Conservation (phyloP, 2,888 invertebrate genomes). For the Camponotus fellah region DNA sequence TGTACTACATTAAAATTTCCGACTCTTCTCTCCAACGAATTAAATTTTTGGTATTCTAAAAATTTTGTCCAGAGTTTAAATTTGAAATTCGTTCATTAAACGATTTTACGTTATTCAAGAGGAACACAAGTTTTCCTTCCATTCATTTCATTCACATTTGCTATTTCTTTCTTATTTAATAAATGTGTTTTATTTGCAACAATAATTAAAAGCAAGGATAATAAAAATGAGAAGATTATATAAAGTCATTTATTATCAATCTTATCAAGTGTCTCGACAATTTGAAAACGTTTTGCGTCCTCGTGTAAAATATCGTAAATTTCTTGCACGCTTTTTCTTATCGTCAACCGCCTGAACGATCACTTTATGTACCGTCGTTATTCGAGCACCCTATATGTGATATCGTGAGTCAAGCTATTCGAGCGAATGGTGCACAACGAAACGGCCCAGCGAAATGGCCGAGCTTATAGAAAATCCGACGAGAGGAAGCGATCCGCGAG, state of each 20-base stretch:
- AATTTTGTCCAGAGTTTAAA: not conserved
- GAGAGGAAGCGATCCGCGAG: slow-evolving; percentile 73
- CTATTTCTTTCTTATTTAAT: not conserved
- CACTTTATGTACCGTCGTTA: slow-evolving; percentile 50
- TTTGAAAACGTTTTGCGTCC: not conserved
- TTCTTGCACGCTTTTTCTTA: slow-evolving; percentile 15
- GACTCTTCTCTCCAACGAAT: not conserved
- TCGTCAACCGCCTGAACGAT: not conserved
- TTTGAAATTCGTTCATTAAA: not conserved
- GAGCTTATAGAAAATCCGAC: slow-evolving; percentile 75
- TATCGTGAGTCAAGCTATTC: slow-evolving; percentile 67
- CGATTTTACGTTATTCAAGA: not conserved
- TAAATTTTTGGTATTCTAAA: not conserved
- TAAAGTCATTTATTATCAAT: not conserved
- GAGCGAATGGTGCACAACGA: slow-evolving; percentile 68
- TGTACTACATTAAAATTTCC: not conserved
- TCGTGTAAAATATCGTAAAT: slow-evolving; percentile 7
- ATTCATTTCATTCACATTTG: not conserved
- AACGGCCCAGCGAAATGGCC: slow-evolving; percentile 73
- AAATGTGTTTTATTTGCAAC: not conserved
- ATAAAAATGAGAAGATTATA: not conserved
- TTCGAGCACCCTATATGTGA: slow-evolving; percentile 57
- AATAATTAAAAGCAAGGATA: not conserved
- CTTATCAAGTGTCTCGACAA: not conserved
- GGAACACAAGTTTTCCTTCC: slow-evolving; percentile 1